Evolutionary conservation across 2,888 invertebrate species (phyloP), one percentile per base, ranked within the genome.

Genomic region (Xylocampa areola): DNA sequence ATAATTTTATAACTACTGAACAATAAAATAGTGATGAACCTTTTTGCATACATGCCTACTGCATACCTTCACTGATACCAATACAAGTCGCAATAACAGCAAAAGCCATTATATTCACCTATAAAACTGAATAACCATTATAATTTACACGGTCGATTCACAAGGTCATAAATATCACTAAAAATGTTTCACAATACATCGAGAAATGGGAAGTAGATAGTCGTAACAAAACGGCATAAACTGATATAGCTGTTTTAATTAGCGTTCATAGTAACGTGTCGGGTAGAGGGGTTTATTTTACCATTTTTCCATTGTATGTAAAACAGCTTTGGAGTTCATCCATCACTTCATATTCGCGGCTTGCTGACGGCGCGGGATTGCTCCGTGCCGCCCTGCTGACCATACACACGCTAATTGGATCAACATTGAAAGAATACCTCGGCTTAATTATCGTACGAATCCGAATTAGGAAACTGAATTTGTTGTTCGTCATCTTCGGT

Each of bases 271-370:
- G 86, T 77, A 82, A 87, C 85, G 87, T 88, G 89, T 87, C 81
- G 80, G 87, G 77, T 84, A 77, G 80, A 75, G 77, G 80, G 72
- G 80, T 80, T 84, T 86, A 86, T 89, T 87, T 77, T 75, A 80
- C 78, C 79, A 84, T 84, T 87, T 86, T 85, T 84, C 92, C 91
- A 93, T 93, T 93, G 93, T 93, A 92, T 93, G 92, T 84, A 91
- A 93, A 93, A 76, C 77, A 88, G 90, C 68, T 62, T 77, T 80
- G 80, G 86, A 84, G 85, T 87, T 88, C 88, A 91, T 92, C 91
- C 90, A 91, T 92, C 91, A 92, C 89, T 86, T 91, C 90, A 92
- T 92, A 92, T 92, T 93, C 85, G 88, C 91, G 84, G 85, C 83
- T 85, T 70, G 78, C 84, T 79, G 85, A 80, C 84, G 73, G 80